These are phyloP conservation scores for Parapristionchus giblindavisi DNA, from an alignment of 2,888 invertebrate species.

Conservation along the genomic window DNA sequence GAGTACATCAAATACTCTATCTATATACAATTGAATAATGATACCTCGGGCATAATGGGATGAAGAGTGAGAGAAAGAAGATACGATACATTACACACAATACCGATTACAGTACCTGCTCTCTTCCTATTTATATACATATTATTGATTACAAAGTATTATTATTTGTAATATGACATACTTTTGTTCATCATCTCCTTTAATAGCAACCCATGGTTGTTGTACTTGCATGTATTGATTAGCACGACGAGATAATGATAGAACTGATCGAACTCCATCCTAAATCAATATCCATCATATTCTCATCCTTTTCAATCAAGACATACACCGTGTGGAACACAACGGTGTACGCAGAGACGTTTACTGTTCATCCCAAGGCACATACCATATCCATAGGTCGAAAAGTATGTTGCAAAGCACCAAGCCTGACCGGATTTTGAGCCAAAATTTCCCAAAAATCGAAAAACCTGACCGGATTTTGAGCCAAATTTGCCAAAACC, in stretches of 20 bases:
- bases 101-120: slow-evolving; percentile 85
- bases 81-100: slow-evolving; percentile 83
- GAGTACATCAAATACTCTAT: slow-evolving; percentile 35
- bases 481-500: no score
- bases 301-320: background rate
- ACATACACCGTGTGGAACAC: background rate
- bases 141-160: background rate
- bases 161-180: slow-evolving; percentile 25
- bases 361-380: no score
- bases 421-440: no score
- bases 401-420: no score
- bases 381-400: no score
- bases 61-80: slow-evolving; percentile 83
- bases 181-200: slow-evolving; percentile 82
- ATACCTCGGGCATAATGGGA: slow-evolving; percentile 86
- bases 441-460: no score
- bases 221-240: slow-evolving; percentile 95
- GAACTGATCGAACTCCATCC: slow-evolving; percentile 70
- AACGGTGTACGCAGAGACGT: no score
- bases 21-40: background rate
- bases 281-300: background rate
- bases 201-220: slow-evolving; percentile 93
- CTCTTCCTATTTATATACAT: slow-evolving; percentile 71
- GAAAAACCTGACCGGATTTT: no score
- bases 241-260: slow-evolving; percentile 87